These are phyloP conservation scores for Cyprichromis sp. DNA, from an alignment of 2,113 vertebrate species.

Conservation along the genomic window DNA sequence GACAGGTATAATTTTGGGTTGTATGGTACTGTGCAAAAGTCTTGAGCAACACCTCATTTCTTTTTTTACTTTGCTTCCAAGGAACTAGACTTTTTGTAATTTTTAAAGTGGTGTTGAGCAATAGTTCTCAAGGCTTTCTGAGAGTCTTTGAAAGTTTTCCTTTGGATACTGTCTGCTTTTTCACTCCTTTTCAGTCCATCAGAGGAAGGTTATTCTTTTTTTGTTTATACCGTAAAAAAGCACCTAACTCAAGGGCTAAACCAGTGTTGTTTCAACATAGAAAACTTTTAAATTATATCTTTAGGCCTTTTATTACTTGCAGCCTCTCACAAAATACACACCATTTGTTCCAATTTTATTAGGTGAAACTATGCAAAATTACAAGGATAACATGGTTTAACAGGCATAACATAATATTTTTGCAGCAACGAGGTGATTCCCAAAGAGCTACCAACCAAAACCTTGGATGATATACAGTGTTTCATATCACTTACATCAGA, in stretches of 20 bases:
- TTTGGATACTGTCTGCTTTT: background rate
- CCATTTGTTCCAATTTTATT: background rate
- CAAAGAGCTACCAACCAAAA: background rate
- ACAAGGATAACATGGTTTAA: background rate
- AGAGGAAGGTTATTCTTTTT: background rate
- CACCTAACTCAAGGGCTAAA: background rate
- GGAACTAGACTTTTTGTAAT: background rate
- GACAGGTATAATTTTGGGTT: background rate
- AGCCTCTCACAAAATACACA: background rate
- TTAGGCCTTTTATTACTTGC: background rate
- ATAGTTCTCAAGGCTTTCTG: background rate
- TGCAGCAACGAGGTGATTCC: background rate
- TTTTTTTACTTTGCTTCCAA: background rate
- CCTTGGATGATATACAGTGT: background rate
- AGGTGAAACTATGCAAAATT: background rate
- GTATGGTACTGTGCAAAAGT: background rate
- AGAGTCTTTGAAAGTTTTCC: background rate
- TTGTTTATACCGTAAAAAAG: background rate
- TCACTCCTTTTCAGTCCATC: background rate
- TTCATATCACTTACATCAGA: background rate
- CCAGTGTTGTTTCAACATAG: background rate
- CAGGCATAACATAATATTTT: background rate
- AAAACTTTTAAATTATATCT: background rate
- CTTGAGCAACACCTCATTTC: background rate
- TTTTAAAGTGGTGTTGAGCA: background rate